Conservation (phyloP, 2,888 invertebrate genomes). For the Ariolimax columbianus region DNA sequence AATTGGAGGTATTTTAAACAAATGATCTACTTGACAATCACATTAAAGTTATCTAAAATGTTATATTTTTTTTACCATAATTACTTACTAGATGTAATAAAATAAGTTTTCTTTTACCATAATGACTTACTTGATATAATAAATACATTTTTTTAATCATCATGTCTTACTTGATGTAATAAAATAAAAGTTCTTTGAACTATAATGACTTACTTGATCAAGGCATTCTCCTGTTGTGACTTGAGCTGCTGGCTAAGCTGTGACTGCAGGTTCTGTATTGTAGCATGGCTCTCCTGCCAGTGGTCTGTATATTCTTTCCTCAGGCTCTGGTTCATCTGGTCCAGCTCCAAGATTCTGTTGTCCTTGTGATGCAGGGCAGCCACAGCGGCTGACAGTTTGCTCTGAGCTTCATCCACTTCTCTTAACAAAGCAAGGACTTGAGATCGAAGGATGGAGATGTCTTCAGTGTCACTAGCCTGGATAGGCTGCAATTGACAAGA, state of each 20-base stretch:
- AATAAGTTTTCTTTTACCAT: no score
- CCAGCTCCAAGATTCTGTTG: constrained; percentile 53
- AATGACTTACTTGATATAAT: neutral
- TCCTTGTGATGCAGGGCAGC: constrained; percentile 64
- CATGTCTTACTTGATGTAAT: no score
- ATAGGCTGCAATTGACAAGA: constrained; percentile 7
- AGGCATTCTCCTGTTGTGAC: constrained; percentile 41
- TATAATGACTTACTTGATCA: constrained; percentile 43
- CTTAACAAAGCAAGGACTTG: constrained; percentile 69
- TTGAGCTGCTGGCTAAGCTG: constrained; percentile 2
- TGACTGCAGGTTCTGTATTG: constrained; percentile 38
- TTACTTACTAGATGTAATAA: no score
- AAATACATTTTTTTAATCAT: neutral
- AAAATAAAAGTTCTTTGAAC: neutral
- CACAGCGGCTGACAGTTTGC: constrained; percentile 61
- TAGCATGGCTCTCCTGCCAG: constrained; percentile 38
- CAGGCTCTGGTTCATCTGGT: constrained; percentile 35
- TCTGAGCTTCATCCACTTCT: constrained; percentile 67
- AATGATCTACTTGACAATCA: no score
- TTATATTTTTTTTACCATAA: no score
- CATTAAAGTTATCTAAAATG: no score
- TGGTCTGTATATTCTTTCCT: constrained; percentile 38
- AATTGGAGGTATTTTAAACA: no score
- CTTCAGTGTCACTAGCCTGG: constrained; percentile 50
- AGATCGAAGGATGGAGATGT: constrained; percentile 66